Evolutionary conservation across 2,888 invertebrate genomes (phyloP).

Genomic region (Melieria omissa): DNA sequence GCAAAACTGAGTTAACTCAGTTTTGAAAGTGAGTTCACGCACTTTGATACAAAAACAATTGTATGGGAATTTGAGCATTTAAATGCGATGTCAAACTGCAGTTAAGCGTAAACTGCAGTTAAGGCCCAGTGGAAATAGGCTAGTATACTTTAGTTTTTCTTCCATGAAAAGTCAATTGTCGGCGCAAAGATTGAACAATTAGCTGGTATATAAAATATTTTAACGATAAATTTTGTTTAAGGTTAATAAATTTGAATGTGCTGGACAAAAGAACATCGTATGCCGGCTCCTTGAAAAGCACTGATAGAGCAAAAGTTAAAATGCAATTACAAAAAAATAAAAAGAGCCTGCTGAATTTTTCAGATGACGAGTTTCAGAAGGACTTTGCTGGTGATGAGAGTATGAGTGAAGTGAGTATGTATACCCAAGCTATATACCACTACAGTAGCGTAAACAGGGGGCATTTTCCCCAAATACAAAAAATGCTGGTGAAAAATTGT

Average conservation of each 20-base stretch:
- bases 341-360: slow-evolving; percentile 26
- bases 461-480: too few relatives aligned
- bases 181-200: too few relatives aligned
- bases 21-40: too few relatives aligned
- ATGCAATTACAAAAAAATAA: slow-evolving; percentile 33
- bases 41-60: too few relatives aligned
- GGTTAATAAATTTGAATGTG: slow-evolving; percentile 58
- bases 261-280: slow-evolving; percentile 49
- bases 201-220: neutral
- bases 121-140: neutral
- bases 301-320: slow-evolving; percentile 42
- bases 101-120: too few relatives aligned
- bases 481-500: too few relatives aligned
- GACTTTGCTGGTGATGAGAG: slow-evolving; percentile 52
- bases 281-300: slow-evolving; percentile 34
- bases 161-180: too few relatives aligned
- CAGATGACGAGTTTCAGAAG: slow-evolving; percentile 48
- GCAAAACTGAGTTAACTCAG: too few relatives aligned
- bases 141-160: neutral
- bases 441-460: too few relatives aligned
- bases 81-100: too few relatives aligned
- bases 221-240: slow-evolving; percentile 37
- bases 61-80: too few relatives aligned
- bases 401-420: slow-evolving; percentile 59
- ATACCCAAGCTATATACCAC: slow-evolving; percentile 19